Evolutionary conservation across 1,140 invertebrate genomes (phyloP).

Genomic region (Lutraria rhynchaena): DNA sequence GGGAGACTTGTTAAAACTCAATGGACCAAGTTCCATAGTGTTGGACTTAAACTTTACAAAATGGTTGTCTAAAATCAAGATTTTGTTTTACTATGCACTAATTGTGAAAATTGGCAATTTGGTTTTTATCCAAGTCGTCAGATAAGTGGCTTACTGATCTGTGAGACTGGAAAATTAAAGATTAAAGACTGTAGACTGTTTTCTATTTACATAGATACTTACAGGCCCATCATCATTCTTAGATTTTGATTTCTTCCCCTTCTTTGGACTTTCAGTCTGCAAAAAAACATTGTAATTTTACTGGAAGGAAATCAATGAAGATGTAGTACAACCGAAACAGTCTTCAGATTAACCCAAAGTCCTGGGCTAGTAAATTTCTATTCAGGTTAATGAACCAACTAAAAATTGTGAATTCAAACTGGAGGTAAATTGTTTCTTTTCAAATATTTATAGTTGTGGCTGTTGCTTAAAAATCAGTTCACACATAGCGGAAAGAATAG

Average conservation of each 20-base stretch:
- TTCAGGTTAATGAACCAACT: too few species aligned
- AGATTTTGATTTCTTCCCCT: conserved; percentile 7
- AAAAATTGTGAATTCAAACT: too few species aligned
- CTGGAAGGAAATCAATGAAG: neutral
- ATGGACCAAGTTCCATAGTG: neutral
- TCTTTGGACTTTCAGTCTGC: conserved; percentile 26
- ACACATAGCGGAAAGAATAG: too few species aligned
- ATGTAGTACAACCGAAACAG: too few species aligned
- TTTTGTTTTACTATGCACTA: neutral
- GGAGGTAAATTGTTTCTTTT: too few species aligned
- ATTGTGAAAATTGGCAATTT: neutral
- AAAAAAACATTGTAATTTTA: neutral
- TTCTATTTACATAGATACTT: neutral
- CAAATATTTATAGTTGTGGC: too few species aligned
- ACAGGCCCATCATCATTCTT: conserved; percentile 27
- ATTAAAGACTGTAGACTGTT: neutral
- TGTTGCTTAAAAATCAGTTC: too few species aligned
- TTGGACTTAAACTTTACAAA: neutral
- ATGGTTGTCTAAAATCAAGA: neutral
- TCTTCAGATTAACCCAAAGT: too few species aligned
- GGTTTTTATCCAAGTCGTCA: neutral
- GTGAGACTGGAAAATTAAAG: neutral
- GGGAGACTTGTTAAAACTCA: too few species aligned
- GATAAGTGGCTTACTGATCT: too few species aligned
- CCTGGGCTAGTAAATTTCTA: too few species aligned